phyloP scores from a whole-genome alignment of 2,797 vertebrate genomes.

The Xiphophorus birchmanni region DNA sequence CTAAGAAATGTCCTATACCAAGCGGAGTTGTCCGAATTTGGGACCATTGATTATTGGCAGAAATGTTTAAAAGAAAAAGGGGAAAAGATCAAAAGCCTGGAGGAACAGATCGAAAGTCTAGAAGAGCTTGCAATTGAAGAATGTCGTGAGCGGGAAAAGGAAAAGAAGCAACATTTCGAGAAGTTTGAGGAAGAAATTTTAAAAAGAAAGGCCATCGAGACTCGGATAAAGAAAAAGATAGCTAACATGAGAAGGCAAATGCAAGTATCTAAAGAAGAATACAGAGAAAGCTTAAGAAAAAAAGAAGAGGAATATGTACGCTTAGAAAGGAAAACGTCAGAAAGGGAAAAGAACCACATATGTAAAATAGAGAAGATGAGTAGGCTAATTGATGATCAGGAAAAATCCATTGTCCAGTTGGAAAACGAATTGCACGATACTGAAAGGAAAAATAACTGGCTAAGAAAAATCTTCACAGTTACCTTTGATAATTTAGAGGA shows the following conservation, averaged over 20 bases:
- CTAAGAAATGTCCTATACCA: not conserved
- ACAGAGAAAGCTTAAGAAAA: not conserved
- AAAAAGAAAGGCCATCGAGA: not conserved
- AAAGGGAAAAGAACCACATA: not conserved
- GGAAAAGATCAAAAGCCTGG: not conserved
- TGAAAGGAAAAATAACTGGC: slow-evolving; percentile 86
- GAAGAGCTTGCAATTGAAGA: not conserved
- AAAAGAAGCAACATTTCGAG: not conserved
- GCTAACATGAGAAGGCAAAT: not conserved
- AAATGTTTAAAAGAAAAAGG: not conserved
- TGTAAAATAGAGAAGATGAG: not conserved
- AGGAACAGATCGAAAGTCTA: not conserved
- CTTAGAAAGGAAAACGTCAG: not conserved
- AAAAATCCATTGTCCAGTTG: slow-evolving; percentile 56
- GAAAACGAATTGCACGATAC: slow-evolving; percentile 80
- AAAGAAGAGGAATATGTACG: not conserved
- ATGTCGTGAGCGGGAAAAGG: not conserved
- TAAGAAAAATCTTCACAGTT: slow-evolving; percentile 82
- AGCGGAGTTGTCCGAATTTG: not conserved
- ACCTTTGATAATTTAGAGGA: slow-evolving; percentile 82
- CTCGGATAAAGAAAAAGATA: not conserved
- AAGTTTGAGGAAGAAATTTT: not conserved
- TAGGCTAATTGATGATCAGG: accelerated
- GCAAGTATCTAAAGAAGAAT: not conserved
- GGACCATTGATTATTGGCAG: not conserved